Evolutionary conservation across 2,888 invertebrate genomes (phyloP), one percentile per base, ranked within the genome.

Genomic region (Dione juno): DNA sequence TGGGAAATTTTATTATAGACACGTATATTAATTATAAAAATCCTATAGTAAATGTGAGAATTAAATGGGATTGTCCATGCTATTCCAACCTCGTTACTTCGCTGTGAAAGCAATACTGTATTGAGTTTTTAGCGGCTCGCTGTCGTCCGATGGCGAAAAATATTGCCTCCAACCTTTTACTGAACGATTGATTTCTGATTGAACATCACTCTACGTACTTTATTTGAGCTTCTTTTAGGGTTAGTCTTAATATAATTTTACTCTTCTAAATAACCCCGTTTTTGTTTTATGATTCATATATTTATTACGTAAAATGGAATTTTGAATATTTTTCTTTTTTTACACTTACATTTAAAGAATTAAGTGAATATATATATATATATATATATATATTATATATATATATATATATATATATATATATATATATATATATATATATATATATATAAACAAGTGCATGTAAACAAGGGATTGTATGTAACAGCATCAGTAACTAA

Each of bases 91-190:
- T 48, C 19, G 74, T 78, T 81, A 89, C 84, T 88, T 91, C 87
- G 92, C 92, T 90, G 91, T 87, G 90, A 90, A 89, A 91, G 92
- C 92, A 92, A 92, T 92, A 92, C 92, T 92, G 92, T 92, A 91
- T 92, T 88, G 89, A 86, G 91, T 90, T 92, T 92, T 92, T 89
- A 92, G 88, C 86, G 84, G 83, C 84, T 85, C 85, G 84, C 84
- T 86, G 88, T 84, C 87, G 81, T 76, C 78, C 79, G 85, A 85
- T 84, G 83, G 82, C 82, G 82, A 80, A 82, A 88, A 92, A 92
- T 91, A 92, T 92, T 92, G 92, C 86, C 84, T 86, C 77, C 78
- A 82, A 85, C 87, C 86, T 86, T 88, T 86, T 84, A 59, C 35
- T 78, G 79, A 84, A 83, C 84, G 86, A 91, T 88, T 89, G 89